A percentile compares a stretch with the other conserved stretches of the same genome.
Evolutionary conservation across 2,113 vertebrate genomes (phyloP).

Genomic region (Dryoscopus gambensis): DNA sequence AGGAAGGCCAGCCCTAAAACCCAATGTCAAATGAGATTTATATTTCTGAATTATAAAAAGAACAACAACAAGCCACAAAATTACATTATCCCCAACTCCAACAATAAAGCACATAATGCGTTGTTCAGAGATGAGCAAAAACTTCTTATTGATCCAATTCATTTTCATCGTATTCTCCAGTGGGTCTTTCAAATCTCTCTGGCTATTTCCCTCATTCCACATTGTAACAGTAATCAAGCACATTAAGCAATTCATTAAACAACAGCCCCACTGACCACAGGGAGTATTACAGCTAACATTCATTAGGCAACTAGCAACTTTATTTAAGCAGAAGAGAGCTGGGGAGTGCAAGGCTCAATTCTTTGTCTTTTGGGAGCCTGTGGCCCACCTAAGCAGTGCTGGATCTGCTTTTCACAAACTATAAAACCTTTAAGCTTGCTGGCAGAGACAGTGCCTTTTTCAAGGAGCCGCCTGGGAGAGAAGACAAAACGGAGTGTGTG

Average conservation of each 20-base stretch:
- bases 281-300: conserved; percentile 79
- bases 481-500: neutral
- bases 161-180: conserved; percentile 84
- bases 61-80: conserved; percentile 80
- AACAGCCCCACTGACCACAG: conserved; percentile 81
- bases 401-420: conserved; percentile 34
- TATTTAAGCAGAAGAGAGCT: conserved; percentile 75
- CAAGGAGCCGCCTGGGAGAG: neutral
- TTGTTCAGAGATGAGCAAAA: conserved; percentile 75
- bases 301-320: conserved; percentile 80
- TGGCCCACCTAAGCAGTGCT: conserved; percentile 17
- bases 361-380: conserved; percentile 55
- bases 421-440: conserved; percentile 26
- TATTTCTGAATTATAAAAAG: conserved; percentile 79
- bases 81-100: conserved; percentile 74
- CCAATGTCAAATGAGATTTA: conserved; percentile 79
- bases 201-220: conserved; percentile 80
- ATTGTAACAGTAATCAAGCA: conserved; percentile 84
- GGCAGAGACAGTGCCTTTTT: conserved; percentile 24
- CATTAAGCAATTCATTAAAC: conserved; percentile 89
- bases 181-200: conserved; percentile 82
- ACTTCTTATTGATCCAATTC: conserved; percentile 84
- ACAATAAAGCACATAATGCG: conserved; percentile 68
- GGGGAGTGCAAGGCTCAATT: conserved; percentile 52
- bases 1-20: conserved; percentile 79